phyloP scores from a whole-genome alignment of 64 coral and sea anemone species.

The Catalaphyllia jardinei region DNA sequence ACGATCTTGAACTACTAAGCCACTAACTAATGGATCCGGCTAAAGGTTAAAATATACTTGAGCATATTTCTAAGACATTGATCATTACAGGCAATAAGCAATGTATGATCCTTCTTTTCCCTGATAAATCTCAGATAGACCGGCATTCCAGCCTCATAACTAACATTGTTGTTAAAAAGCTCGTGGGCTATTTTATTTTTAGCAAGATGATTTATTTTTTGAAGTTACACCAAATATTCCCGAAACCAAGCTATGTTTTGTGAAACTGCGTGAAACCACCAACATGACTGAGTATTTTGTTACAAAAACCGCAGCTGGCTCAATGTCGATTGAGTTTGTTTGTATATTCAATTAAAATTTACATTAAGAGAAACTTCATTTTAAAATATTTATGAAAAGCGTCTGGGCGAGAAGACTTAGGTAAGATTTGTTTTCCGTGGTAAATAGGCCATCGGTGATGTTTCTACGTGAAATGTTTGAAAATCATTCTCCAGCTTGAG shows the following conservation, averaged over 20 bases:
- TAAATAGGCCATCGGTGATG: background rate
- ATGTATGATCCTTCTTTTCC: no score
- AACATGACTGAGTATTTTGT: background rate
- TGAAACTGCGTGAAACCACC: background rate
- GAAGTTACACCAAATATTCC: background rate
- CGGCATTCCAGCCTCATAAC: no score
- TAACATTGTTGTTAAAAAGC: background rate
- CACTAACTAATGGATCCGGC: background rate
- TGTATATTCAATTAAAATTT: background rate
- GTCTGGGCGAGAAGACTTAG: background rate
- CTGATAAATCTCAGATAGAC: no score
- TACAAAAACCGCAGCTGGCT: background rate
- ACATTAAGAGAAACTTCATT: background rate
- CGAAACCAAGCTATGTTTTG: background rate
- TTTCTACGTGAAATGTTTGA: background rate
- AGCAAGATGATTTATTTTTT: background rate
- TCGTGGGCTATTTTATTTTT: background rate
- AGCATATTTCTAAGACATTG: no score
- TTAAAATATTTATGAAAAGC: slow-evolving; percentile 13
- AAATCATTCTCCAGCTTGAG: no score
- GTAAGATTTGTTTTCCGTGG: background rate
- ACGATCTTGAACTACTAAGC: background rate
- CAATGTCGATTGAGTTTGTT: background rate
- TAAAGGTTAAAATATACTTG: background rate
- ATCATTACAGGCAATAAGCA: no score